A percentile compares a stretch with the other conserved stretches of the same genome.
These are phyloP conservation scores for Amphipyra berbera DNA, from an alignment of 2,888 invertebrate species.

Conservation along the genomic window DNA sequence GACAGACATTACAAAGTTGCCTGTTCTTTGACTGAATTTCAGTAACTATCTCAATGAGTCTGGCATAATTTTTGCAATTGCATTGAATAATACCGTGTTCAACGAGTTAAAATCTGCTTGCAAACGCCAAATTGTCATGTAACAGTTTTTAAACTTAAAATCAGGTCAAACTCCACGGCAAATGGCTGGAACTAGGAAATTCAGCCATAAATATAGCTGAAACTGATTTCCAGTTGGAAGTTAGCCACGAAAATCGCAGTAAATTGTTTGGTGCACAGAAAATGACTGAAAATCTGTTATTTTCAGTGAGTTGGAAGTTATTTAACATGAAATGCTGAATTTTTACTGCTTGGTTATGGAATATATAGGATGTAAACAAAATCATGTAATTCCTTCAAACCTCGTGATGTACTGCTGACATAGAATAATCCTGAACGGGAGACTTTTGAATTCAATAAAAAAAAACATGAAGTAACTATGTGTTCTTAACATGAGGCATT, in stretches of 20 bases:
- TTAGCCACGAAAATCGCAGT: constrained; percentile 39
- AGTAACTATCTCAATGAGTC: too few species aligned
- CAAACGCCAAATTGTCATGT: neutral
- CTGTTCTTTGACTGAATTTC: too few species aligned
- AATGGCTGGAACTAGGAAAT: constrained; percentile 25
- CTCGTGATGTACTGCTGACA: too few species aligned
- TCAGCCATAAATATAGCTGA: constrained; percentile 30
- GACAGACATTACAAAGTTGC: too few species aligned
- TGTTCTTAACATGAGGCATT: too few species aligned
- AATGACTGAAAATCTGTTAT: constrained; percentile 26
- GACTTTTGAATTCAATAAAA: too few species aligned
- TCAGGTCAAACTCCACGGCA: constrained; percentile 30
- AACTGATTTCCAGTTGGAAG: constrained; percentile 43
- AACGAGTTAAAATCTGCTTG: neutral
- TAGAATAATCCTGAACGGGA: too few species aligned
- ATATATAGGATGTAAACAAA: too few species aligned
- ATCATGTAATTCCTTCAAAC: too few species aligned
- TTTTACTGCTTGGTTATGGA: neutral
- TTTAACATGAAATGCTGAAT: neutral
- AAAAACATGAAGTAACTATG: too few species aligned
- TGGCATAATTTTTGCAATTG: too few species aligned
- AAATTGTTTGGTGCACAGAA: constrained; percentile 20
- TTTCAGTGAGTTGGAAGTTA: constrained; percentile 19
- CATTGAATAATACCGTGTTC: too few species aligned
- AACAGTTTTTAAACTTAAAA: constrained; percentile 20